Evolutionary conservation across 2,888 invertebrate species (phyloP).

Genomic region (Cheilosia pagana): DNA sequence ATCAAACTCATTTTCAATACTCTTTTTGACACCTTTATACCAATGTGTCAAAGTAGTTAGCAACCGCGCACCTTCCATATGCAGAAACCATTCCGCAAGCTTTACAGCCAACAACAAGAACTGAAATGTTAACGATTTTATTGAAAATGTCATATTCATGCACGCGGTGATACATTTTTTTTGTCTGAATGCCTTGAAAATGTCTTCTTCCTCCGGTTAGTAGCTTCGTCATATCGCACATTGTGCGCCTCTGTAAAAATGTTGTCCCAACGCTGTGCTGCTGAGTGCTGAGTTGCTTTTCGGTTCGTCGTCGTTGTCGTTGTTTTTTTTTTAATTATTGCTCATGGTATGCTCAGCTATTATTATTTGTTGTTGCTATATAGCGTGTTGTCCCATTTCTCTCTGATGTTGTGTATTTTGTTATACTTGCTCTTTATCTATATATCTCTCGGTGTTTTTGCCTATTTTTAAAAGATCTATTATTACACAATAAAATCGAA

Average conservation of each 20-base stretch:
- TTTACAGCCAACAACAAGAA: not conserved
- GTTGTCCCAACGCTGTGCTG: slow-evolving; percentile 1
- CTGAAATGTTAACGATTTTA: not conserved
- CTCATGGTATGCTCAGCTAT: slow-evolving; percentile 30
- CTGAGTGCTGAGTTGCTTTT: slow-evolving; percentile 11
- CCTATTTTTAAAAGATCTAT: slow-evolving; percentile 68
- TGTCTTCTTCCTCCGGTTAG: slow-evolving; percentile 6
- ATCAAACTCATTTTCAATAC: not conserved
- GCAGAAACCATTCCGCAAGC: not conserved
- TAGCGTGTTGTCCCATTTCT: slow-evolving; percentile 15
- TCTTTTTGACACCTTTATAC: not conserved
- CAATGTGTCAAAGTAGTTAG: slow-evolving; percentile 7
- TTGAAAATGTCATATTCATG: slow-evolving; percentile 1
- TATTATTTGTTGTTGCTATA: slow-evolving; percentile 30
- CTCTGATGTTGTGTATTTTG: slow-evolving; percentile 8
- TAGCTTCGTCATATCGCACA: slow-evolving; percentile 12
- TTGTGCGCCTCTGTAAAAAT: slow-evolving; percentile 19
- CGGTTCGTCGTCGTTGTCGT: not conserved
- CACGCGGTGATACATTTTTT: slow-evolving; percentile 7
- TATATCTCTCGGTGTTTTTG: slow-evolving; percentile 22
- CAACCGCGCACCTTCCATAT: not conserved
- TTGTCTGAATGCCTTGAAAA: slow-evolving; percentile 15
- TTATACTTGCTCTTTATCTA: slow-evolving; percentile 16
- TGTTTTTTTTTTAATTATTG: slow-evolving; percentile 30
- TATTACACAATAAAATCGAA: slow-evolving; percentile 71